Percentiles rank a stretch among this genome's conserved stretches.
phyloP scores from a whole-genome alignment of 2,888 invertebrate species.

The Axea sp. region DNA sequence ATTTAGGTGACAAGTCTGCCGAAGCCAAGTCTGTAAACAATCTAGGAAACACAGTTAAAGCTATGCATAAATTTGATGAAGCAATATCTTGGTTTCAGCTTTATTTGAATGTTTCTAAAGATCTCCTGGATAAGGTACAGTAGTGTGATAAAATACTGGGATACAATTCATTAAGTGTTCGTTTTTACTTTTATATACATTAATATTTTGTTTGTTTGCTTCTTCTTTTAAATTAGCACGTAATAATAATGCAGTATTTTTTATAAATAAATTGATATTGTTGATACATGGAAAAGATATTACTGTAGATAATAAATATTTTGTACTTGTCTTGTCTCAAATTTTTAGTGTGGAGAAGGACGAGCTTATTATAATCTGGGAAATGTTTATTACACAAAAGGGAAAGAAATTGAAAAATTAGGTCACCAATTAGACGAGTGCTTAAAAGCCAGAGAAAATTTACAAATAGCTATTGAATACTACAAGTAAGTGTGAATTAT shows the following conservation, averaged over 20 bases:
- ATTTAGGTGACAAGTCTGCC: slow-evolving; percentile 94
- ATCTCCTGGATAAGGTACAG: slow-evolving; percentile 87
- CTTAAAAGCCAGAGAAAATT: slow-evolving; percentile 95
- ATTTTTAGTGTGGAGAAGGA: slow-evolving; percentile 85
- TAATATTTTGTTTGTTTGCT: no score
- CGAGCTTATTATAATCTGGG: slow-evolving; percentile 97
- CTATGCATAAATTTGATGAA: slow-evolving; percentile 97
- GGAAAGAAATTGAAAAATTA: slow-evolving; percentile 93
- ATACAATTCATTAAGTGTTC: no score
- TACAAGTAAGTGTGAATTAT: no score
- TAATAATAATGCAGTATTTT: no score
- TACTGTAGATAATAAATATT: no score
- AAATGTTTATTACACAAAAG: slow-evolving; percentile 97
- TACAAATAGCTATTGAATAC: slow-evolving; percentile 93
- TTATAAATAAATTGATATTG: no score
- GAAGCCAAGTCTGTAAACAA: slow-evolving; percentile 99
- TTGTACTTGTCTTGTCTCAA: no score
- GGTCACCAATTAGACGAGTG: no score
- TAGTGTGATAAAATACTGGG: slow-evolving; percentile 35
- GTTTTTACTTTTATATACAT: no score
- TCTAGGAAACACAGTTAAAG: slow-evolving; percentile 97
- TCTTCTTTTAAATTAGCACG: no score
- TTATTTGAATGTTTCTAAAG: slow-evolving; percentile 93
- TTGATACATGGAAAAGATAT: no score
- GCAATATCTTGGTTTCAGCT: slow-evolving; percentile 96